Evolutionary conservation across 2,888 invertebrate species (phyloP), one percentile per base, ranked within the genome.

Genomic region (Maniola hyperantus): DNA sequence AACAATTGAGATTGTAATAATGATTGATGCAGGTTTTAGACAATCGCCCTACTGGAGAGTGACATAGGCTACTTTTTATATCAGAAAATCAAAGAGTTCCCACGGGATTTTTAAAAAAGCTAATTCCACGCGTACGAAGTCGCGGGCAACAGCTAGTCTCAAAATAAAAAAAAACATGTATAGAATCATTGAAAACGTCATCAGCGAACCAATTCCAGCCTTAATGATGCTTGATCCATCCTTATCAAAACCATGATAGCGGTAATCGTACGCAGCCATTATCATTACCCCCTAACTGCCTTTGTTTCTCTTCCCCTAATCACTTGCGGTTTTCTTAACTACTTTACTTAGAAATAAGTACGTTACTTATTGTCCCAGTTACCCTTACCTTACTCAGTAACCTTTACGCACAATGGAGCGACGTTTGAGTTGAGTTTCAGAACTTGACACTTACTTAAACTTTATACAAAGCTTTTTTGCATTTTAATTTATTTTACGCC

Each of bases 321-420:
- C 67, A 66, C 66, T 70, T 68, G 68, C 66, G 68, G 71, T 66
- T 62, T 67, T 54, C 66, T 66, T 66, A 71, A 68, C 70, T 65
- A 71, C 70, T 70, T 65, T 67, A 69, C 67, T 69, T 58, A 62
- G 70, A 53, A 69, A 66, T 69, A 65, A 69, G 64, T 67, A 53
- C 44, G 26, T 53, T n/a, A 50, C 36, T 61, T 50, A 61, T 39
- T 61, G 61, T 61, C 61, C 34, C 46, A 11, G 26, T 53, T 53
- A n/a, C 26, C 7, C 34, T 53, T 34, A 34, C 53, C 53, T 53
- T 20, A 26, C 51, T n/a, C 53, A 13, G 10, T 7, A 54, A 10
- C 51, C 33, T 15, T 8, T 33, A 33, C 15, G 54, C n/a, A 54
- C 15, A 53, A 58, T 58, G 42, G 42, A 10, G 42, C 57, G 20